Percentiles rank a stretch among this genome's conserved stretches.
These are phyloP conservation scores for Verasper variegatus DNA, from an alignment of 2,113 vertebrate genomes.

Conservation along the genomic window DNA sequence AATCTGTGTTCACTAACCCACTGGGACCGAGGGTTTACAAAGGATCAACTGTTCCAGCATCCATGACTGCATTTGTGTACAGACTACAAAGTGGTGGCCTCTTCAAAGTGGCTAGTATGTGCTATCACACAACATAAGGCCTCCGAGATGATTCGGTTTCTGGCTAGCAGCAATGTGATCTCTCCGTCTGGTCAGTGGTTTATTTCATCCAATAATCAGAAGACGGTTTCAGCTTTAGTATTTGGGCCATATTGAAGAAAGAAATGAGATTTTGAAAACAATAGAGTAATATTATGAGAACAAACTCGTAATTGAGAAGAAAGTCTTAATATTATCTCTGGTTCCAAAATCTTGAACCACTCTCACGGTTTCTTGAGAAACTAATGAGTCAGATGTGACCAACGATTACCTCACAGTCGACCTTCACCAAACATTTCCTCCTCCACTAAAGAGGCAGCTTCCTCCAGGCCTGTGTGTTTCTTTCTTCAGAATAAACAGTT, in stretches of 20 bases:
- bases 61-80: slow-evolving; percentile 32
- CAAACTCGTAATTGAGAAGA: background rate
- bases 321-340: background rate
- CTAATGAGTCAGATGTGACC: background rate
- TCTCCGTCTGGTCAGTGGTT: slow-evolving; percentile 49
- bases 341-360: too few species aligned
- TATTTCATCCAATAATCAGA: slow-evolving; percentile 12
- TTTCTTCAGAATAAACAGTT: too few species aligned
- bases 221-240: background rate
- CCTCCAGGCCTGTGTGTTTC: too few species aligned
- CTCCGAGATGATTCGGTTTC: slow-evolving; percentile 22
- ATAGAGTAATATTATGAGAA: background rate
- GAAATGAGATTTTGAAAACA: too few species aligned
- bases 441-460: too few species aligned
- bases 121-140: slow-evolving; percentile 53
- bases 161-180: slow-evolving; percentile 47
- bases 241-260: background rate
- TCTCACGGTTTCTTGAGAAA: background rate
- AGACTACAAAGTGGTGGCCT: slow-evolving; percentile 34
- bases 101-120: slow-evolving; percentile 44
- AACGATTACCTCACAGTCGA: background rate
- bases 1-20: slow-evolving; percentile 50
- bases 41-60: slow-evolving; percentile 31
- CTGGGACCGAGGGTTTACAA: slow-evolving; percentile 33
- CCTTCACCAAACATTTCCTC: too few species aligned